Evolutionary conservation across 2,888 invertebrate species (phyloP), one percentile per base, ranked within the genome.

Genomic region (Leptarthrus brevirostris): DNA sequence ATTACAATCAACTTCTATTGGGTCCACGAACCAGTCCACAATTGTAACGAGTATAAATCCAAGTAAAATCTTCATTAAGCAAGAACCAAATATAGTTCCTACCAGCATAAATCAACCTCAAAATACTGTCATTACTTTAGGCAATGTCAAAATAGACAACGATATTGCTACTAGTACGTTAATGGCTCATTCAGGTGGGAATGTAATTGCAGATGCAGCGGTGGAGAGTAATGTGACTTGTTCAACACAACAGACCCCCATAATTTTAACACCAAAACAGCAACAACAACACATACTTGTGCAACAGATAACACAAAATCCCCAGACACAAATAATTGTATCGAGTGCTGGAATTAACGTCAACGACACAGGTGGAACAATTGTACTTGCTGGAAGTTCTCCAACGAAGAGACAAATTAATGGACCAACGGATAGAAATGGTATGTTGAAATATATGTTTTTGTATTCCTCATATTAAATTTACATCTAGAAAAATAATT

Each of bases 61-160:
- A 24, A 66, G 26, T 20, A 66, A 66, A 16, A 66, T 47, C 47
- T 3, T 66, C 8, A 66, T 66, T 10, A 66, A 66, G 34, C 24
- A 20, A 47, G 66, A 66, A 34, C 14, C 49, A 20, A 77, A 77
- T 73, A 80, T 79, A 79, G 79, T 80, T 79, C 79, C 80, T 79
- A 79, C 78, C 76, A 78, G 79, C 54, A 79, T 81, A 30, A 82
- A 79, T 18, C 80, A 82, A 76, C 80, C 64, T 16, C 69, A 69
- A 34, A 80, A 77, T 26, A 76, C 83, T 2, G 82, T 83, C 30
- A 82, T 83, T 36, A 83, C 83, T 8, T 76, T 83, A 56, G 81
- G 82, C 52, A 83, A 83, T 75, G 80, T 83, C 0, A 83, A 83
- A 74, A 76, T 83, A 58, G 83, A 83, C 14, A 82, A 79, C 69